phyloP scores from a whole-genome alignment of 2,113 vertebrate species.

The Scopus umbretta region DNA sequence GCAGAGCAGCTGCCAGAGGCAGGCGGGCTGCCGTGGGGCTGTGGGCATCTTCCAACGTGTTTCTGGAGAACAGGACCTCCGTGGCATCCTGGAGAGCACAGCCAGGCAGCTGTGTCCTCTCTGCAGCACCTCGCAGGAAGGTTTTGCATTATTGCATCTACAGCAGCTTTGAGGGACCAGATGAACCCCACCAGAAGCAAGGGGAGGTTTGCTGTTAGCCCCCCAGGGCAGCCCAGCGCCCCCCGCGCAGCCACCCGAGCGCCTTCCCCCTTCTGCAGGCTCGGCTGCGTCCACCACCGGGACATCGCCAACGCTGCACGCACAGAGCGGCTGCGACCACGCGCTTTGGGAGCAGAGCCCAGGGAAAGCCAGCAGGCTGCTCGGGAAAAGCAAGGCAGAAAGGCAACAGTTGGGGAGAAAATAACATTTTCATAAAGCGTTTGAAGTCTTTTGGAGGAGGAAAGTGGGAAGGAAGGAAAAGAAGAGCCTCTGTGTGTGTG shows the following conservation, averaged over 20 bases:
- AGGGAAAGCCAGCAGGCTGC: background rate
- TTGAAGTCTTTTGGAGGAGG: constrained; percentile 26
- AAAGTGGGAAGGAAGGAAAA: constrained; percentile 29
- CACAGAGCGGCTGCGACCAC: accelerated
- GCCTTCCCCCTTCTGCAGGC: background rate
- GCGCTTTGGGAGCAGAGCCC: background rate
- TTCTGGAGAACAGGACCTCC: background rate
- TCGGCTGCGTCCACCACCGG: accelerated
- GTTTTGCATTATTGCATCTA: background rate
- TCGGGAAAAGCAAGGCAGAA: background rate
- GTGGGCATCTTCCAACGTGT: accelerated
- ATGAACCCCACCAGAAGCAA: background rate
- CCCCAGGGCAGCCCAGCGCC: background rate
- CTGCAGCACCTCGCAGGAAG: background rate
- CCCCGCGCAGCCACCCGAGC: background rate
- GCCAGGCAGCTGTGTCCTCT: background rate
- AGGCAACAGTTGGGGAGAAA: constrained; percentile 26
- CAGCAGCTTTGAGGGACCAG: background rate
- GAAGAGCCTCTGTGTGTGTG: background rate
- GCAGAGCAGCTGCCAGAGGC: background rate
- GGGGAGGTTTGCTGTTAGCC: background rate
- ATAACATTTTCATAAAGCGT: constrained; percentile 2
- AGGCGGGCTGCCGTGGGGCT: background rate
- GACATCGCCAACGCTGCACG: background rate
- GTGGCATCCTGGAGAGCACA: accelerated